Evolutionary conservation across 2,797 vertebrate genomes (phyloP), one percentile per base, ranked within the genome.

Genomic region (Chelidonichthys spinosus): DNA sequence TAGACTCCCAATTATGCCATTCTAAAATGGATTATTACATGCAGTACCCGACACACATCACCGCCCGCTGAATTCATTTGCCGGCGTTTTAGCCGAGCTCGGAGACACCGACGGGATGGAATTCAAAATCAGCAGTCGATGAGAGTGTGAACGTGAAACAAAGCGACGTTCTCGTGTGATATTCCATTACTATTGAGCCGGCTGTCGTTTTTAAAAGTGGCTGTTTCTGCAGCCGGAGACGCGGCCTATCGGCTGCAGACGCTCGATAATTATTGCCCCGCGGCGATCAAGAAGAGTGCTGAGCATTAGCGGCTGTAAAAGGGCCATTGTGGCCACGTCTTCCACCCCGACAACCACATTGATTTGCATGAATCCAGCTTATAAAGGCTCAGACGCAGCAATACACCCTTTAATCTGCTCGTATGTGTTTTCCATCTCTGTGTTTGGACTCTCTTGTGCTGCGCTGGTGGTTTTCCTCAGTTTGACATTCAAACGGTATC

Each of bases 21-120:
- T 91, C 89, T 83, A 92, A 90, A 89, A 82, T 86, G 81, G 79
- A 82, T 92, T 92, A 88, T 90, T 86, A 89, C 88, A 89, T 84
- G 81, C 81, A 63, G 79, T 87, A 89, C 90, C 72, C 79, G 84
- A 85, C 89, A 89, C 90, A 90, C 84, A 81, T 89, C 87, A 76
- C 83, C 82, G 84, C 83, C 83, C 81, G 44, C 85, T 81, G 88
- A 91, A 90, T 91, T 86, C 62, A 92, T 92, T 88, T 89, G 85
- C 87, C 75, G 79, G 49, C 89, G 89, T 88, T 85, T 25, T 88
- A 87, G 82, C 84, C 77, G 74, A 82, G 81, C 89, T 82, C 73
- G 44, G 56, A 78, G 79, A 80, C 25, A 75, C 78, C 74, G 78
- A 77, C 78, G 63, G 69, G 87, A 80, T 70, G 70, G 60, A 85